Evolutionary conservation across 2,888 invertebrate species (phyloP).

Genomic region (Dynastes grantii): DNA sequence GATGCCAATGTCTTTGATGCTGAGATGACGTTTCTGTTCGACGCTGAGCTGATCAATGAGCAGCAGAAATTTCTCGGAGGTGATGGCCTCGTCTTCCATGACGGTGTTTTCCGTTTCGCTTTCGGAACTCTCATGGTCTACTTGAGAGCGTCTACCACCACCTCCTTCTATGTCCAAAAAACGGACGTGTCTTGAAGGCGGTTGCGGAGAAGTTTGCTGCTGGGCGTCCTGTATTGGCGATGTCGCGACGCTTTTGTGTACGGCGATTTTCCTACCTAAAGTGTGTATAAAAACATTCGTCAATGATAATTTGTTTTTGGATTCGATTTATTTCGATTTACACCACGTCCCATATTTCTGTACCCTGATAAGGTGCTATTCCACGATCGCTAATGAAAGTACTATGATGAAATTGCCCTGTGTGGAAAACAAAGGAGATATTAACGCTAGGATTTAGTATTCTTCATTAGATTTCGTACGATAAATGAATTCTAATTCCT

Average conservation of each 20-base stretch:
- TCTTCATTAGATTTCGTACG: too few relatives aligned
- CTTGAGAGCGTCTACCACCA: conserved; percentile 63
- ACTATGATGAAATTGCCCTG: too few relatives aligned
- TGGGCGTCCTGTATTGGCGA: conserved; percentile 91
- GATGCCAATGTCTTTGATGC: conserved; percentile 96
- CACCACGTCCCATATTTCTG: too few relatives aligned
- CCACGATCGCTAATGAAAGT: too few relatives aligned
- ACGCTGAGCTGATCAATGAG: conserved; percentile 94
- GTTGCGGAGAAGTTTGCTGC: conserved; percentile 69
- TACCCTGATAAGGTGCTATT: too few relatives aligned
- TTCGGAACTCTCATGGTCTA: conserved; percentile 89
- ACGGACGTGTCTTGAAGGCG: conserved; percentile 85
- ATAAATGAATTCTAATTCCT: too few relatives aligned
- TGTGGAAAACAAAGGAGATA: too few relatives aligned
- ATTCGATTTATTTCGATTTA: too few relatives aligned
- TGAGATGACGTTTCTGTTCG: conserved; percentile 92
- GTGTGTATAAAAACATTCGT: not conserved
- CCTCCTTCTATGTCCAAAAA: conserved; percentile 85
- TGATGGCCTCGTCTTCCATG: conserved; percentile 91
- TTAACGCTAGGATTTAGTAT: too few relatives aligned
- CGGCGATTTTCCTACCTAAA: conserved; percentile 83
- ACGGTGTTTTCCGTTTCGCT: conserved; percentile 95
- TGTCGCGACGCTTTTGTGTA: conserved; percentile 93
- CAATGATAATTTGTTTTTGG: not conserved
- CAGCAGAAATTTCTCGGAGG: conserved; percentile 93